These are phyloP conservation scores for Yponomeuta plumbellus DNA, from an alignment of 2,888 invertebrate species.

Conservation along the genomic window DNA sequence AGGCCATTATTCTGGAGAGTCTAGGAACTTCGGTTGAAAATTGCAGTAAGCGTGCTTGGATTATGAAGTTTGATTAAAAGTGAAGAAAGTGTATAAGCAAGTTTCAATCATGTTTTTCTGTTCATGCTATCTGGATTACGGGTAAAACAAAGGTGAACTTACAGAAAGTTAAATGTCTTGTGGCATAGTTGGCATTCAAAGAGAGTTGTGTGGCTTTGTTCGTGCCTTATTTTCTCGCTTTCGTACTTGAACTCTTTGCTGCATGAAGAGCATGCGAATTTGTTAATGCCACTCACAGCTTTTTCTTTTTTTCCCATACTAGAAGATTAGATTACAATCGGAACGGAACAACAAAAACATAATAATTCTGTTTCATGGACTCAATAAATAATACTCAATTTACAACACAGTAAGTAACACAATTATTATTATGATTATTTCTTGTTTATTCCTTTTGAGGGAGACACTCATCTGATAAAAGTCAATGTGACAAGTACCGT, in stretches of 20 bases:
- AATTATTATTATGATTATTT: too few species aligned
- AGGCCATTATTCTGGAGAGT: too few species aligned
- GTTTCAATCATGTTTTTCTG: too few species aligned
- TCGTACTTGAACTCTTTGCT: constrained; percentile 58
- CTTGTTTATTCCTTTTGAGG: too few species aligned
- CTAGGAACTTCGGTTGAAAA: too few species aligned
- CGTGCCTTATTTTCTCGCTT: constrained; percentile 62
- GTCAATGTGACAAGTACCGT: too few species aligned
- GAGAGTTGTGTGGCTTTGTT: constrained; percentile 55
- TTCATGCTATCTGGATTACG: too few species aligned
- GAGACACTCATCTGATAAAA: too few species aligned
- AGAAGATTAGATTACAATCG: neutral
- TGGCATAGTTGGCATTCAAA: constrained; percentile 58
- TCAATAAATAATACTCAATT: neutral
- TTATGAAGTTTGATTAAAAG: too few species aligned
- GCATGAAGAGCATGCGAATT: constrained; percentile 42
- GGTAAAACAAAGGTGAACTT: constrained; percentile 31
- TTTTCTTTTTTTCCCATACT: constrained; percentile 14
- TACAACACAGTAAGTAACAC: neutral
- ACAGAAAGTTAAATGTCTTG: constrained; percentile 70
- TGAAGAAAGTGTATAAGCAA: too few species aligned
- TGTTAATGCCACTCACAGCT: constrained; percentile 26
- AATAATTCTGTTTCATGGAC: neutral
- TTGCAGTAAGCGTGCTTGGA: too few species aligned
- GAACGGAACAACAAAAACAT: too few species aligned